Evolutionary conservation across 2,113 vertebrate species (phyloP), one percentile per base, ranked within the genome.

Genomic region (Malaclemys terrapin): DNA sequence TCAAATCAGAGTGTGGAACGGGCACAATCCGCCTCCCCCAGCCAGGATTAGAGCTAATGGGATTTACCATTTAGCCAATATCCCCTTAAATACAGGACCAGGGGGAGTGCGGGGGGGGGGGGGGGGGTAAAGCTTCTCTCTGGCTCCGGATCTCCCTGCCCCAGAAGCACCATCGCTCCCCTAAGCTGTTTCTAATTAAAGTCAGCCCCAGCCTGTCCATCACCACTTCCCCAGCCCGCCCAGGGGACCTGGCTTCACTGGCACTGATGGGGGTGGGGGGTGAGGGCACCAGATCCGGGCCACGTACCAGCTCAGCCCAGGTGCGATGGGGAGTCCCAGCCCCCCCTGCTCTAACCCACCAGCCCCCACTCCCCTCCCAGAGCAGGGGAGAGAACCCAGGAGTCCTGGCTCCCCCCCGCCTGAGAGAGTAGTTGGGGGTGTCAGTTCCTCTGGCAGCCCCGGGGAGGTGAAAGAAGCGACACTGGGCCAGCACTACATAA

Each of bases 171-270:
- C 52, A 22, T 57, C 4, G 4, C 91, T 92, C 95, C 29, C 82
- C 88, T 97, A 98, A 97, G 96, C 96, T 94, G 94, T 95, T 97
- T 97, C 97, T 97, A 98, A 98, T 97, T 97, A 97, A 97, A 97
- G 72, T 76, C 84, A 84, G 85, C 78, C 91, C 24, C 3, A 83
- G 78, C 90, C 89, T 94, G 95, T 95, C 96, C 92, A 94, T 94
- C 94, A 93, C 80, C 1, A 31, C 31, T 35, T 14, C 62, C 31
- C 7, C 65, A 17, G 35, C n/a, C 17, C 4, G 4, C n/a, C 65
- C 14, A 17, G 62, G 62, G 31, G 14, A 16, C 62, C 25, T 2
- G 31, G 62, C 62, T 65, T 14, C 25, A 16, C 31, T n/a, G 62
- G 62, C 31, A 35, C 59, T 5, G 1, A 35, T 2, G 31, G 14